These are phyloP conservation scores for Drosophila monieri DNA, from an alignment of 2,888 invertebrate species.

Conservation along the genomic window DNA sequence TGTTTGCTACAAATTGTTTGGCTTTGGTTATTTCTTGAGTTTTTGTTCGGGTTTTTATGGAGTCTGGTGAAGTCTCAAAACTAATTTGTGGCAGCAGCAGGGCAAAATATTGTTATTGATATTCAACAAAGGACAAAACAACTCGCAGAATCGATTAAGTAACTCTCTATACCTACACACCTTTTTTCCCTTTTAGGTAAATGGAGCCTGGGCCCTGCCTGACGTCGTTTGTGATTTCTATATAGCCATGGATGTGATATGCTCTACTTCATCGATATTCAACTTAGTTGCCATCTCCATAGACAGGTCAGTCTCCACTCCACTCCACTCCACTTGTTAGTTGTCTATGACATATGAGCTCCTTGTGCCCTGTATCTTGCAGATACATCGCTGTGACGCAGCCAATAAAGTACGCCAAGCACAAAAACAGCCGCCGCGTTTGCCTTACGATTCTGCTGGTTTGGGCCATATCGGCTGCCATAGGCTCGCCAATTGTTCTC, in stretches of 20 bases:
- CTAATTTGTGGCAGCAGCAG: conserved; percentile 63
- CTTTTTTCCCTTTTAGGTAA: conserved; percentile 86
- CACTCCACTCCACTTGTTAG: too few relatives aligned
- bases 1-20: conserved; percentile 76
- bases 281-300: conserved; percentile 98
- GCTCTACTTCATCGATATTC: conserved; percentile 98
- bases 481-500: conserved; percentile 97
- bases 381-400: conserved; percentile 99
- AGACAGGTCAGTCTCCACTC: conserved; percentile 91
- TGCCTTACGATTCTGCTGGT: conserved; percentile 97
- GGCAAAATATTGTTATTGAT: conserved; percentile 73
- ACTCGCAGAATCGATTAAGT: conserved; percentile 13
- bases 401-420: conserved; percentile 99
- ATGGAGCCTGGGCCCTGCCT: conserved; percentile 95
- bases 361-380: conserved; percentile 80
- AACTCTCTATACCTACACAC: neutral
- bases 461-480: conserved; percentile 97
- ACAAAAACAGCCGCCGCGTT: conserved; percentile 97
- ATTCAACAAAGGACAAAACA: conserved; percentile 57
- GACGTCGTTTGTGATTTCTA: conserved; percentile 97
- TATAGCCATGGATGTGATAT: conserved; percentile 98
- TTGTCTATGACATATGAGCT: neutral
- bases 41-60: conserved; percentile 74
- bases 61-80: conserved; percentile 58
- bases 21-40: conserved; percentile 69